Conservation (phyloP, 2,888 invertebrate species). For the Pterostichus madidus region DNA sequence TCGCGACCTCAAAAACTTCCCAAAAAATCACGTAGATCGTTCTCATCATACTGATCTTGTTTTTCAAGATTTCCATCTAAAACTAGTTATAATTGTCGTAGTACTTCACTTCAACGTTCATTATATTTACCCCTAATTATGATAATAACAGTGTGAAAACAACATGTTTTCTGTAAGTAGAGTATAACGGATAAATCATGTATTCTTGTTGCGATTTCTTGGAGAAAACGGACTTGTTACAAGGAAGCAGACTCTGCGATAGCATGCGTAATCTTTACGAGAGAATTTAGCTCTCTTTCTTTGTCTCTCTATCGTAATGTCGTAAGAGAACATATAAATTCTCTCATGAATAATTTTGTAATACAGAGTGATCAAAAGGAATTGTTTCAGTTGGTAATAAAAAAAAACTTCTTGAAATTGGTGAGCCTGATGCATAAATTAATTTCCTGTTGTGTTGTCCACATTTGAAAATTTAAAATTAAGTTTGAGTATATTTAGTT, state of each 20-base stretch:
- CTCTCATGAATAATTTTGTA: not conserved
- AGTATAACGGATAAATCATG: constrained; percentile 21
- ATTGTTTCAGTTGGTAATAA: no score
- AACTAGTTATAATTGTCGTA: not conserved
- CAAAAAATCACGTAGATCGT: not conserved
- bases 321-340: no score
- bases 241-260: not conserved
- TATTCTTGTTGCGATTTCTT: not conserved
- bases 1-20: constrained; percentile 7
- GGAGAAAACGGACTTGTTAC: constrained; percentile 47
- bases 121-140: not conserved
- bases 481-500: no score
- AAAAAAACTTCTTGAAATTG: no score
- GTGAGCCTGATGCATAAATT: no score
- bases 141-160: constrained; percentile 14
- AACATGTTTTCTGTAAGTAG: constrained; percentile 1
- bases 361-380: no score
- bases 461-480: no score
- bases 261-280: not conserved
- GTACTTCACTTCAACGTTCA: not conserved
- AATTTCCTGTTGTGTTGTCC: no score
- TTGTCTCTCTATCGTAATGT: not conserved
- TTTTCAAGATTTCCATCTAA: not conserved
- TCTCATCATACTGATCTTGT: not conserved
- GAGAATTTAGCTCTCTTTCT: not conserved